Evolutionary conservation across 2,888 invertebrate species (phyloP), one percentile per base, ranked within the genome.

Genomic region (Polydrusus tereticollis): DNA sequence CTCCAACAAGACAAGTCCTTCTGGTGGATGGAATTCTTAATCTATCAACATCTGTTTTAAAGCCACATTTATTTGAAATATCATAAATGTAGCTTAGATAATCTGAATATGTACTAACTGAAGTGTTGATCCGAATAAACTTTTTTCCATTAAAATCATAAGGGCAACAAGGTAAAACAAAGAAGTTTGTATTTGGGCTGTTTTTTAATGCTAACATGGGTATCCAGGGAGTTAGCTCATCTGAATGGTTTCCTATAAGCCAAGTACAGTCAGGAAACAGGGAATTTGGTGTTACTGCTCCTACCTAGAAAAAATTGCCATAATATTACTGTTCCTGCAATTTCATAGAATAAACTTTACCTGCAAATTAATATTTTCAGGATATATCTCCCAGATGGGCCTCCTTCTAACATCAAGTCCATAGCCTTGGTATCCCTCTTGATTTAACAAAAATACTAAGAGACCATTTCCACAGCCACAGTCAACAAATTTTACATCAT

Each of bases 171-270:
- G 99, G 99, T 12, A 99, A 87, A 1, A 99, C 86, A 83, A 99
- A 98, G 82, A 93, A 97, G 70, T 92, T 92, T 69, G 93, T 92
- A 26, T 87, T 87, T 66, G 88, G 89, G 0, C 93, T 93, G 86
- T 93, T 93, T 68, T 89, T 88, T 0, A 95, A 91, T 23, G 98
- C 93, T 79, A 99, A 91, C 0, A 98, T 92, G 18, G 99, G 97
- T 80, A 99, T 92, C 99, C 99, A 99, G 0, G 98, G 98, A 7
- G 99, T 98, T n/a, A 99, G 86, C 84, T 99, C 99, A 87, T 99
- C 99, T 12, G 98, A 97, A 87, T 99, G 99, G 86, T 99, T 99
- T 62, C 99, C 99, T 83, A 99, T 97, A 60, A 99, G 86, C 97
- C 98, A 98, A 81, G 96, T 94, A 26, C 88, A 89, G n/a, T 91